phyloP scores from a whole-genome alignment of 2,888 invertebrate species.

The Cordylochernes scorpioides region DNA sequence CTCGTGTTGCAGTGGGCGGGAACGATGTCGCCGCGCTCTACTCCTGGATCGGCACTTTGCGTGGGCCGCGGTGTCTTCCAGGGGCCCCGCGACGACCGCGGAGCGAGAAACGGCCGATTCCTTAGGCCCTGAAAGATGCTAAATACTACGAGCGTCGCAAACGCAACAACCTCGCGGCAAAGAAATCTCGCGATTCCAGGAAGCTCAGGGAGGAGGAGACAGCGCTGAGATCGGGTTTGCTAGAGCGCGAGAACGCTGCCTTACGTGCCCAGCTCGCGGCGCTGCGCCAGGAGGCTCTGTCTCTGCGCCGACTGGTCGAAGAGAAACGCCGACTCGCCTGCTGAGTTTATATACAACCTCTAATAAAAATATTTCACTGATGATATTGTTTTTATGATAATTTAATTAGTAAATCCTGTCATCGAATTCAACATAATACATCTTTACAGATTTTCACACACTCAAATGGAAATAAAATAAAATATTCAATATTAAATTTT shows the following conservation, averaged over 20 bases:
- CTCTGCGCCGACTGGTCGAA: constrained; percentile 37
- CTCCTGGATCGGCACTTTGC: too few species aligned
- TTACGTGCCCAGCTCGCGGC: constrained; percentile 52
- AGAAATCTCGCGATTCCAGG: constrained; percentile 64
- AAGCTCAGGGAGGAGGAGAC: constrained; percentile 65
- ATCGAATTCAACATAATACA: too few species aligned
- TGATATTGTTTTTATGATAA: too few species aligned
- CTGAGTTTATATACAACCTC: too few species aligned
- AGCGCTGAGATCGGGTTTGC: constrained; percentile 49
- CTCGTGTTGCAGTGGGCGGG: too few species aligned
- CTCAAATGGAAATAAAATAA: too few species aligned
- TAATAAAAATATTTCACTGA: too few species aligned
- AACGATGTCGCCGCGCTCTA: too few species aligned
- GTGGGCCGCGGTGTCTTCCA: too few species aligned
- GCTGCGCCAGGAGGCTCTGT: constrained; percentile 46
- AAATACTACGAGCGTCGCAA: constrained; percentile 65
- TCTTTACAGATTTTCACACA: too few species aligned
- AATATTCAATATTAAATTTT: too few species aligned
- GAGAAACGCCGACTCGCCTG: constrained; percentile 22
- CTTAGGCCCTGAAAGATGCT: constrained; percentile 57
- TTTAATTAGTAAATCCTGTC: too few species aligned
- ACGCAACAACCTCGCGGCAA: constrained; percentile 68
- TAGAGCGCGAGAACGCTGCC: constrained; percentile 67
- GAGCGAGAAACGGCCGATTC: constrained; percentile 60
- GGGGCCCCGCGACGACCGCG: constrained; percentile 35